Evolutionary conservation across 2,888 invertebrate species (phyloP), one percentile per base, ranked within the genome.

Genomic region (Leptinotarsa haldemani): DNA sequence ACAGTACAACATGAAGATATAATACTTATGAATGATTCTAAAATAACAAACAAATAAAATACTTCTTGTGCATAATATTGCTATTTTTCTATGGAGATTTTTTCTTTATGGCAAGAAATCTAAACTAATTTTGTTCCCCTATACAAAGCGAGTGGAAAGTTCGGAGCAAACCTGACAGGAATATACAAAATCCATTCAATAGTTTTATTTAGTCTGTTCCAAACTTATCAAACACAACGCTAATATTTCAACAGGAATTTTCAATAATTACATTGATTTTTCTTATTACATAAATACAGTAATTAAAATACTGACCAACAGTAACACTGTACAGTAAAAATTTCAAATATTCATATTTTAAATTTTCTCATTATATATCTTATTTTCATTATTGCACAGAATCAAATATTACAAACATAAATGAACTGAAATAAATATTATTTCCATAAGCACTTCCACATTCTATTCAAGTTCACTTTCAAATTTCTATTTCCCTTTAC

Each of bases 281-380:
- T 73, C 77, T 73, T 69, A 72, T 46, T 72, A 71, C 79, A 75
- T 72, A 73, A 61, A 74, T 74, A 77, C 73, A 73, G 70, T 70
- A 65, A 78, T 80, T 83, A 83, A 84, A 84, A 85, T 84, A 84
- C 85, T 84, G 85, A 85, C 85, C 84, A 84, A 85, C 67, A 85
- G 52, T 53, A 56, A 56, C 84, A 81, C 80, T 74, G 74, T 78
- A 81, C 77, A 77, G 78, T 77, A 76, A 61, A 70, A 77, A 66
- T 48, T 65, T 48, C 20, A 40, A 46, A 70, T 58, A 48, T 56
- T 50, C 70, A 68, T 48, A 70, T 74, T 63, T 71, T 15, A 47
- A 67, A 18, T 20, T 20, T 61, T 40, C 30, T 40, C 64, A 63
- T 56, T 53, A 73, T 64, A 50, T 58, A 78, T 78, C 80, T 78